Percentiles rank a stretch among this genome's conserved stretches.
Conservation (phyloP, 2,113 vertebrate genomes). For the Apus apus region DNA sequence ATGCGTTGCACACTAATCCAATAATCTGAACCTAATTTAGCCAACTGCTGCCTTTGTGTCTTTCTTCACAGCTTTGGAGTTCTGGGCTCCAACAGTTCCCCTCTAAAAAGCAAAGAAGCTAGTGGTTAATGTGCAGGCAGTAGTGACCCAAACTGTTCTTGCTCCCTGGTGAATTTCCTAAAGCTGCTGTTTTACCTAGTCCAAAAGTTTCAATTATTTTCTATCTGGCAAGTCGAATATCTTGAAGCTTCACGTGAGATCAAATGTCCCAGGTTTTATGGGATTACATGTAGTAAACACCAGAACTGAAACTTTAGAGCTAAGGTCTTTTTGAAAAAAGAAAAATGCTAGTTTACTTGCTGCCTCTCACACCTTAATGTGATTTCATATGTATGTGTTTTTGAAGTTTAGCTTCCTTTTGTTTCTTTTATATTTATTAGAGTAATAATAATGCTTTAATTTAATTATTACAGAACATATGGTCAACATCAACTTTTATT, state of each 20-base stretch:
- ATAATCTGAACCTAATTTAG: conserved; percentile 48
- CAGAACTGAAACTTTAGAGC: conserved; percentile 68
- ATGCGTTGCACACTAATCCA: conserved; percentile 59
- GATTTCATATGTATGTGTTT: conserved; percentile 75
- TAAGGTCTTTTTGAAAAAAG: conserved; percentile 66
- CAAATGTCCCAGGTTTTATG: background rate
- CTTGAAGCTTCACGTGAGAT: conserved; percentile 49
- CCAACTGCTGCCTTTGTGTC: conserved; percentile 68
- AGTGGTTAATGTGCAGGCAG: conserved; percentile 57
- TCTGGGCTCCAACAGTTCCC: conserved; percentile 58
- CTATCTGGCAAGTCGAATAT: conserved; percentile 56
- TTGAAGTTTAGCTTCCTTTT: conserved; percentile 78
- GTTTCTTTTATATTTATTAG: conserved; percentile 84
- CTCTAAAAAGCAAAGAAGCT: conserved; percentile 50
- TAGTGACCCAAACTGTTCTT: conserved; percentile 54
- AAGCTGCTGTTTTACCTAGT: conserved; percentile 77
- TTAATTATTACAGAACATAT: conserved; percentile 75
- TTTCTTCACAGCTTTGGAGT: conserved; percentile 64
- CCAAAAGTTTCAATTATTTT: conserved; percentile 69
- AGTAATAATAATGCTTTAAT: conserved; percentile 80
- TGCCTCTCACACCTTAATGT: conserved; percentile 83
- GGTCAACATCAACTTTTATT: conserved; percentile 75
- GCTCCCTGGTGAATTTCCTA: conserved; percentile 64
- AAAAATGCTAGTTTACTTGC: conserved; percentile 77
- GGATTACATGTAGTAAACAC: conserved; percentile 35